These are phyloP conservation scores for Athalia circularis DNA, from an alignment of 2,888 invertebrate genomes.

Conservation along the genomic window DNA sequence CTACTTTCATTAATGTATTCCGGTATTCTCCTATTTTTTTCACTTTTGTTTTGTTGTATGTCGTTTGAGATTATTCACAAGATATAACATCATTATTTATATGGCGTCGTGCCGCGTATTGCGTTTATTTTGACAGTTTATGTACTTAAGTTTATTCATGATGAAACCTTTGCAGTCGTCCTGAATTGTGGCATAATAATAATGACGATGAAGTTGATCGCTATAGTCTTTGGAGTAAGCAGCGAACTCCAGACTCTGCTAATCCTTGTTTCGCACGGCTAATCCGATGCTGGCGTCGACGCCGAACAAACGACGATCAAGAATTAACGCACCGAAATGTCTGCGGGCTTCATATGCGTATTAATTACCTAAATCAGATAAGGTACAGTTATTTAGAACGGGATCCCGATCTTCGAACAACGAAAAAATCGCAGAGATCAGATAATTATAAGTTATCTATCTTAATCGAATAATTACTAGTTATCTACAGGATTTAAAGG, in stretches of 20 bases:
- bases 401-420: constrained; percentile 1
- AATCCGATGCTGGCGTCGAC: constrained; percentile 56
- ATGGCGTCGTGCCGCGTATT: no score
- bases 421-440: not conserved
- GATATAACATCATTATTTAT: no score
- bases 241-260: constrained; percentile 41
- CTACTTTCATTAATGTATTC: not conserved
- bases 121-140: constrained; percentile 53
- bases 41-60: not conserved
- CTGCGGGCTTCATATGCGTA: constrained; percentile 29
- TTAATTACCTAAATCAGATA: constrained; percentile 29
- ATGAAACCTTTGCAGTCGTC: constrained; percentile 66
- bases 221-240: constrained; percentile 49
- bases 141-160: constrained; percentile 57
- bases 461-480: no score
- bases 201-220: constrained; percentile 18
- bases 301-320: constrained; percentile 9
- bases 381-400: constrained; percentile 19
- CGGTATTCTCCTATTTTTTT: not conserved
- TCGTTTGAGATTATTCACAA: not conserved
- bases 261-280: constrained; percentile 55
- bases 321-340: constrained; percentile 14
- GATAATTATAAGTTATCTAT: not conserved
- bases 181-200: constrained; percentile 56
- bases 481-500: no score